phyloP scores from a whole-genome alignment of 2,113 vertebrate species.

The Athene noctua region DNA sequence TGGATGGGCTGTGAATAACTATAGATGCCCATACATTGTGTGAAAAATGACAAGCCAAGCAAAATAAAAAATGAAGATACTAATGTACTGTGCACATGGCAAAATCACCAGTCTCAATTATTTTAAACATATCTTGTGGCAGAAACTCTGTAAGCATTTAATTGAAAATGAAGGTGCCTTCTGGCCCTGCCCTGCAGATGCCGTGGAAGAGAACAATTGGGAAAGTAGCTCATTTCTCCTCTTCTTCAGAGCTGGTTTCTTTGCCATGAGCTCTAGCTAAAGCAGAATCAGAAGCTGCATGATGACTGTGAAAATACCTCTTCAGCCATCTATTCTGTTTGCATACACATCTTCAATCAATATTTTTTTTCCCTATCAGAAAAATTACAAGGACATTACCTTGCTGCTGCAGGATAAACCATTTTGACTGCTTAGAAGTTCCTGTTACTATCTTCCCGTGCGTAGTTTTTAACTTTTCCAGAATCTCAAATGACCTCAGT shows the following conservation, averaged over 20 bases:
- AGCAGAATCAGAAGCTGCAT: neutral
- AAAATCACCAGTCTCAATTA: neutral
- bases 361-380: neutral
- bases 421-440: neutral
- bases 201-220: neutral
- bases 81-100: neutral
- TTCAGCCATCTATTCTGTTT: neutral
- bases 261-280: neutral
- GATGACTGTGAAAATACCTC: neutral
- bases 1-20: neutral
- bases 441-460: neutral
- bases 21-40: neutral
- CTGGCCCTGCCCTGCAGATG: neutral
- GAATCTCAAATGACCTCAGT: neutral
- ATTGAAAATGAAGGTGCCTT: neutral
- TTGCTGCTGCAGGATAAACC: neutral
- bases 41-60: neutral
- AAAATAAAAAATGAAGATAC: neutral
- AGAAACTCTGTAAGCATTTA: neutral
- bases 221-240: neutral
- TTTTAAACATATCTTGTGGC: neutral
- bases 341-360: neutral
- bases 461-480: neutral
- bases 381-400: neutral
- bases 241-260: neutral